Evolutionary conservation across 2,888 invertebrate species (phyloP).

Genomic region (Spisula solida): DNA sequence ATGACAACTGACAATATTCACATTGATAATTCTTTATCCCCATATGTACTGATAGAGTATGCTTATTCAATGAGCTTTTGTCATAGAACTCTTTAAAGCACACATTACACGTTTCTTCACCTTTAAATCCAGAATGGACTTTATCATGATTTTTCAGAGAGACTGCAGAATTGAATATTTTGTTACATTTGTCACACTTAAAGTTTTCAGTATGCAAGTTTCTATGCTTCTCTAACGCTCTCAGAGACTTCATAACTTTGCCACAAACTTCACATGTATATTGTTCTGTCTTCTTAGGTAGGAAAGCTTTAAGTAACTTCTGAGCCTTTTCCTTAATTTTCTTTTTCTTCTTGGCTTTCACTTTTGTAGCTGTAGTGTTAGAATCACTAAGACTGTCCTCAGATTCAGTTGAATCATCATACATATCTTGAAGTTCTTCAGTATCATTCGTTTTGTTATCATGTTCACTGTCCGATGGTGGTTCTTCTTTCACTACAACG

Average conservation of each 20-base stretch:
- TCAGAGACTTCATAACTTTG: conserved; percentile 44
- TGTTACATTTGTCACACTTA: conserved; percentile 59
- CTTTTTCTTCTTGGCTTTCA: neutral
- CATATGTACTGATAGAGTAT: conserved; percentile 66
- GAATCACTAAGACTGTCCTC: neutral
- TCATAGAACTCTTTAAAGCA: conserved; percentile 69
- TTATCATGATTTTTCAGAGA: conserved; percentile 63
- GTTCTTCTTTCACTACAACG: conserved; percentile 19
- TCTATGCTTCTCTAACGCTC: conserved; percentile 57
- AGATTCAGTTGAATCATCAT: conserved; percentile 1
- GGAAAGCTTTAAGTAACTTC: conserved; percentile 15
- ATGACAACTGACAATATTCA: conserved; percentile 56
- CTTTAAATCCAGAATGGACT: conserved; percentile 61
- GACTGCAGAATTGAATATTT: conserved; percentile 54
- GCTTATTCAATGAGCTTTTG: conserved; percentile 65
- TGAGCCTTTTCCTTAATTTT: neutral
- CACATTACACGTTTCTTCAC: conserved; percentile 57
- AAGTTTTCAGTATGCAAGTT: conserved; percentile 61
- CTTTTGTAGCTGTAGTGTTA: neutral
- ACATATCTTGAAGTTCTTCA: conserved; percentile 31
- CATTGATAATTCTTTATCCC: conserved; percentile 64
- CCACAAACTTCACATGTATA: conserved; percentile 63
- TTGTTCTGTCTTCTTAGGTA: conserved; percentile 36
- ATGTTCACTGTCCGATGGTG: conserved; percentile 23
- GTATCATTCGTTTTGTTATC: neutral